Percentiles rank a stretch among this genome's conserved stretches.
These are phyloP conservation scores for Bergia puertoricense DNA, from an alignment of 92 coral and sea anemone species.

Conservation along the genomic window DNA sequence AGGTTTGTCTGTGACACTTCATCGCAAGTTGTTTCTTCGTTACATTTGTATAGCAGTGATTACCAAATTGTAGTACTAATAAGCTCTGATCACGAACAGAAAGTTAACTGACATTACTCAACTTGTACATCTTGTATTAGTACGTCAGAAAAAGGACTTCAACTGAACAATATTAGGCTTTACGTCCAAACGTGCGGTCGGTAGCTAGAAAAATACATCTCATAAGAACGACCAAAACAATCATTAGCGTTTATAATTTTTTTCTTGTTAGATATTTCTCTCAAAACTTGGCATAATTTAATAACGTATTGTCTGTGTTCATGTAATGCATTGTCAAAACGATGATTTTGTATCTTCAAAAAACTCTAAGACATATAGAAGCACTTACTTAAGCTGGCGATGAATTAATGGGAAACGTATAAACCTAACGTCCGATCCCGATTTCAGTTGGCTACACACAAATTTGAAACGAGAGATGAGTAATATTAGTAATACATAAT, in stretches of 20 bases:
- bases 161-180: not conserved
- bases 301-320: not conserved
- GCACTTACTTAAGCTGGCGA: too few relatives aligned
- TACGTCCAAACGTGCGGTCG: not conserved
- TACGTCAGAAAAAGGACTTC: not conserved
- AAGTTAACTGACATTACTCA: not conserved
- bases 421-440: too few relatives aligned
- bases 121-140: not conserved
- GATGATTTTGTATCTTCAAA: too few relatives aligned
- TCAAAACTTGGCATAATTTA: not conserved
- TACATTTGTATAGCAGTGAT: slow-evolving; percentile 2
- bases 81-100: not conserved
- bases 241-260: not conserved
- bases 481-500: too few relatives aligned
- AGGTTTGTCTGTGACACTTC: not conserved
- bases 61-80: not conserved
- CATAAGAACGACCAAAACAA: not conserved
- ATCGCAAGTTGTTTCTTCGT: not conserved
- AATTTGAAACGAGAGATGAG: too few relatives aligned
- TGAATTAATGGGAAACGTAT: too few relatives aligned
- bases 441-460: too few relatives aligned
- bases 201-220: not conserved
- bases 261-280: not conserved
- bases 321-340: too few relatives aligned
- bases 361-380: too few relatives aligned